Evolutionary conservation across 1,140 invertebrate genomes (phyloP).

Genomic region (Holcopasites calliopsidis): DNA sequence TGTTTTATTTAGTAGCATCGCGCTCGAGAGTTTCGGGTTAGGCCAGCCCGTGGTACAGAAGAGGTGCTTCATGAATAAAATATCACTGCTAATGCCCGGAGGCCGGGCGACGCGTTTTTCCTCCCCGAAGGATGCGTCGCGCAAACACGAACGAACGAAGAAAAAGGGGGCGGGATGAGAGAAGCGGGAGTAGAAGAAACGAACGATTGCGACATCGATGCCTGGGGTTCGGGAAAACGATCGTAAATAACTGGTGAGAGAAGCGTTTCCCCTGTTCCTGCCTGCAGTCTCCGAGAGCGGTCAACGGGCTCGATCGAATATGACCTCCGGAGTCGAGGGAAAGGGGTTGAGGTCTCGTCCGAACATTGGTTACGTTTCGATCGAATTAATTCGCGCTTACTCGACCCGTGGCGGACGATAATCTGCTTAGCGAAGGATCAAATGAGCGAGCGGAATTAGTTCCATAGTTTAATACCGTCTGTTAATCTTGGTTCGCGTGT

Average conservation of each 20-base stretch:
- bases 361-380: conserved; percentile 32
- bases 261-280: conserved; percentile 18
- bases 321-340: not conserved
- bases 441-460: conserved; percentile 31
- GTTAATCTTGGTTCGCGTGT: conserved; percentile 26
- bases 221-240: conserved; percentile 66
- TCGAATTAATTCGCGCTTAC: conserved; percentile 37
- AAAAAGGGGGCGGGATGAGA: conserved; percentile 9
- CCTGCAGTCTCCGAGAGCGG: conserved; percentile 7
- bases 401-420: conserved; percentile 6
- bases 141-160: conserved; percentile 21
- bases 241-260: conserved; percentile 70
- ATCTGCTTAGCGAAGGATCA: conserved; percentile 34
- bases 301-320: conserved; percentile 5
- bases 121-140: conserved; percentile 66
- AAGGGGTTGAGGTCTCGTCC: not conserved
- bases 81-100: conserved; percentile 78
- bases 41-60: conserved; percentile 70
- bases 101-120: conserved; percentile 77
- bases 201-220: conserved; percentile 67
- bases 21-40: conserved; percentile 68
- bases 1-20: conserved; percentile 79
- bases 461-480: conserved; percentile 18
- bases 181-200: conserved; percentile 45
- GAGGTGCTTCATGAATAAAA: conserved; percentile 79